Evolutionary conservation across 1,140 invertebrate genomes (phyloP), one percentile per base, ranked within the genome.

Genomic region (Meteorus sp.): DNA sequence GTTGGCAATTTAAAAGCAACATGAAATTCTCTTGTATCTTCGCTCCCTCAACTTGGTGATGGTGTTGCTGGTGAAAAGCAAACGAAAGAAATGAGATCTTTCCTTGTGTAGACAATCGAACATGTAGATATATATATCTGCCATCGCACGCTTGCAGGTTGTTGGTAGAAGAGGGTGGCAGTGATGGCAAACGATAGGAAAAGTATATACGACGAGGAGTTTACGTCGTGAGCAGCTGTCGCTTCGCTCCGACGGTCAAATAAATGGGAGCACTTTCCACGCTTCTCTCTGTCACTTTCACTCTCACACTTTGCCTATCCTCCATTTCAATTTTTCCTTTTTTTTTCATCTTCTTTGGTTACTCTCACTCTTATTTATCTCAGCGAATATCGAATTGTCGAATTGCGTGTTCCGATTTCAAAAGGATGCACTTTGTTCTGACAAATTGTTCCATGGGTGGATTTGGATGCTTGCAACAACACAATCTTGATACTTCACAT

Each of bases 191-290:
- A 44, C 15, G 19, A 44, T 19, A 44, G 19, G 13, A 44, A 44
- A 44, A 44, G 41, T 19, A 20, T 6, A 8, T 7, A 44, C 13
- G 7, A 20, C 19, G 13, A 19, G 19, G 41, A 44, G 17, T 66
- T 69, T 68, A 66, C 56, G 69, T 69, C 69, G 54, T 23, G 23
- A 59, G 56, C 69, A 70, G 69, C 65, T 70, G 67, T 68, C 53
- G 60, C 39, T 69, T 60, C 61, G 61, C 39, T 19, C 17, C 66
- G 60, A 48, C 60, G 53, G 60, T 41, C 35, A 66, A 68, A 70
- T 66, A 67, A 69, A 68, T 64, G 62, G 54, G 60, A 61, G 31
- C 47, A 61, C 61, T 67, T 48, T 44, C 37, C 31, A 37, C n/a
- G 19, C 23, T 23, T 56, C 19, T 51, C 31, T 48, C 35, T 56